phyloP scores from a whole-genome alignment of 2,113 vertebrate species.

The Plecturocebus donacophilus region DNA sequence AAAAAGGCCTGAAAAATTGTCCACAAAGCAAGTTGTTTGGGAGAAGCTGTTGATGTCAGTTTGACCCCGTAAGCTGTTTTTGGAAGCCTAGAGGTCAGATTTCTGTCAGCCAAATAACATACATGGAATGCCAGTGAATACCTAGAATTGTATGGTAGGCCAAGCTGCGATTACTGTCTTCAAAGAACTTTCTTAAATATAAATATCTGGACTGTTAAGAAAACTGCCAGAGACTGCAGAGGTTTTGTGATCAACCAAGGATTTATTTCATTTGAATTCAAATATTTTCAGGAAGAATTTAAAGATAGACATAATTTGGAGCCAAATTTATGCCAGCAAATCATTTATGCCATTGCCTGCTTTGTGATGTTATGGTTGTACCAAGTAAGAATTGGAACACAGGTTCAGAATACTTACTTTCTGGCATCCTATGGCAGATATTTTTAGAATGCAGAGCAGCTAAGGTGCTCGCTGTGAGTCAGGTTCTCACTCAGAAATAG shows the following conservation, averaged over 20 bases:
- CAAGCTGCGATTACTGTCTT: neutral
- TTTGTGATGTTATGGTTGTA: neutral
- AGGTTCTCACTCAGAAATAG: slow-evolving; percentile 30
- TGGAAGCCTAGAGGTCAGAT: neutral
- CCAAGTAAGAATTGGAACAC: slow-evolving; percentile 30
- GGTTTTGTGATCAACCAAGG: neutral
- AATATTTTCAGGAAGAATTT: slow-evolving; percentile 32
- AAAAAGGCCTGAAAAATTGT: neutral
- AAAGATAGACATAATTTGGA: neutral
- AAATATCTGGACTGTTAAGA: neutral
- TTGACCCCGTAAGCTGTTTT: neutral
- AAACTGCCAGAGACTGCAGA: neutral
- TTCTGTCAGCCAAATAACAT: neutral
- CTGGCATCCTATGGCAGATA: neutral
- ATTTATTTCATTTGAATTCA: slow-evolving; percentile 10
- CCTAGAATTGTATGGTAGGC: neutral
- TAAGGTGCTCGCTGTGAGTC: neutral
- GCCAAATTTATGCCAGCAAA: neutral
- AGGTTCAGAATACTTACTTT: neutral
- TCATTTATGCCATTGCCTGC: neutral
- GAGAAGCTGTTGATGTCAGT: neutral
- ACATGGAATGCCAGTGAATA: neutral
- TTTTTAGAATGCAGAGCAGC: slow-evolving; percentile 28
- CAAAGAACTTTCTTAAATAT: neutral
- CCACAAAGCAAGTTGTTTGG: neutral